phyloP scores from a whole-genome alignment of 2,113 vertebrate species.

The Malurus elegans region DNA sequence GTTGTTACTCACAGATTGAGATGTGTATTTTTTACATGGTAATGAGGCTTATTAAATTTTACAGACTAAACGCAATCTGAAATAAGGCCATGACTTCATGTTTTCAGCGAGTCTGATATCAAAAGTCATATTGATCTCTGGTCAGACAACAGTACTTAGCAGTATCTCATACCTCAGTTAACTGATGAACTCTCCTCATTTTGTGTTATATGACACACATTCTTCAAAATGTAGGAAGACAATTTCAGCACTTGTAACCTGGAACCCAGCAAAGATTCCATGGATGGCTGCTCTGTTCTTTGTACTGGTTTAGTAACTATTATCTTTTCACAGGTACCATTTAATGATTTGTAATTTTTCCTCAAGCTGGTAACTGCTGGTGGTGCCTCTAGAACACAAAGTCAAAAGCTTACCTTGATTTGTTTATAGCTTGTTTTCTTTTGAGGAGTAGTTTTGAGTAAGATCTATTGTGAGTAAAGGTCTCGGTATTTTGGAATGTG shows the following conservation, averaged over 20 bases:
- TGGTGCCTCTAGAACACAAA: not conserved
- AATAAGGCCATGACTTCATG: not conserved
- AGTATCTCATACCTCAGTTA: not conserved
- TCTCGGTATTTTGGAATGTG: not conserved
- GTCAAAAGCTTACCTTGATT: not conserved
- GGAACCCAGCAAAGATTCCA: not conserved
- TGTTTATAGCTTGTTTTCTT: not conserved
- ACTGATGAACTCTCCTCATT: not conserved
- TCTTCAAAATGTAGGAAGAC: not conserved
- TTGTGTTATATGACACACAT: rapidly evolving
- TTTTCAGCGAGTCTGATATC: not conserved
- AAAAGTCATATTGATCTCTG: not conserved
- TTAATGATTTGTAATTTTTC: not conserved
- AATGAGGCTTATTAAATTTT: not conserved
- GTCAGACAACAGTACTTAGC: not conserved
- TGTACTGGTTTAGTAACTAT: not conserved
- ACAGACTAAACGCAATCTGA: not conserved
- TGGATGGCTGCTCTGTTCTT: not conserved
- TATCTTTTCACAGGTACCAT: not conserved
- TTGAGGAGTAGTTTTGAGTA: not conserved
- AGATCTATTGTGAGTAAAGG: not conserved
- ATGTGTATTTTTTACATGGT: not conserved
- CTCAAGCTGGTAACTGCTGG: not conserved
- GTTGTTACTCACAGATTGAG: not conserved
- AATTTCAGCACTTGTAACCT: not conserved